Evolutionary conservation across 2,113 vertebrate genomes (phyloP), one percentile per base, ranked within the genome.

Genomic region (Thunnus thynnus): DNA sequence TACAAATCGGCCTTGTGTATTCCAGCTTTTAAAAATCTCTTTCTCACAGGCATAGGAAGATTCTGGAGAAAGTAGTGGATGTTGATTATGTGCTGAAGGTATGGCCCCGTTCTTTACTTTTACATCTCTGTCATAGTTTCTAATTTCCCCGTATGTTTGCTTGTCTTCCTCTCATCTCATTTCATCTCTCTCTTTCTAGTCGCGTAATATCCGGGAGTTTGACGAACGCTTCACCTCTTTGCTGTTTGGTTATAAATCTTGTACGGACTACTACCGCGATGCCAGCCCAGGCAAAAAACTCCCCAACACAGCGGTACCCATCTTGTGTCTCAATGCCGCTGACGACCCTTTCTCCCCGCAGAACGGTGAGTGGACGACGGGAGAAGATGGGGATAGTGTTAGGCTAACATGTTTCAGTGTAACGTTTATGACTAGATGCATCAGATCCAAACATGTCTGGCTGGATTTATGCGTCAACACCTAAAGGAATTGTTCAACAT

Each of bases 281-380:
- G 93, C 95, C 71, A 97, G 96, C 68, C 96, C 96, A 0, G 87
- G 78, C 78, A 81, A 78, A 73, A 96, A 96, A 70, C 93, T 96
- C 18, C 89, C 86, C 22, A 77, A 84, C 3, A 95, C 95, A 17
- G 70, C 82, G 0, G 92, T 93, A 6, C 97, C 96, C 2, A 92
- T 96, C 50, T 70, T 97, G 77, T 97, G 96, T 88, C 95, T 97
- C 76, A 97, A 96, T 8, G 96, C 96, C 0, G 94, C 95, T 0
- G 96, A 97, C 0, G 96, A 97, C 77, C 97, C 96, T 52, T 96
- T 97, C 83, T 97, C 95, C 41, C 96, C 96, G 0, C 65, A 86
- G 0, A 20, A 87, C 0, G 91, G 96, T 97, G 80, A 94, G 93
- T 4, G 12, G 0, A 48, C 25, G 5, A 27, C 10, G 55, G 3